Percentiles rank a stretch among this genome's conserved stretches.
Conservation (phyloP, 2,113 vertebrate genomes). For the Otolemur garnettii region DNA sequence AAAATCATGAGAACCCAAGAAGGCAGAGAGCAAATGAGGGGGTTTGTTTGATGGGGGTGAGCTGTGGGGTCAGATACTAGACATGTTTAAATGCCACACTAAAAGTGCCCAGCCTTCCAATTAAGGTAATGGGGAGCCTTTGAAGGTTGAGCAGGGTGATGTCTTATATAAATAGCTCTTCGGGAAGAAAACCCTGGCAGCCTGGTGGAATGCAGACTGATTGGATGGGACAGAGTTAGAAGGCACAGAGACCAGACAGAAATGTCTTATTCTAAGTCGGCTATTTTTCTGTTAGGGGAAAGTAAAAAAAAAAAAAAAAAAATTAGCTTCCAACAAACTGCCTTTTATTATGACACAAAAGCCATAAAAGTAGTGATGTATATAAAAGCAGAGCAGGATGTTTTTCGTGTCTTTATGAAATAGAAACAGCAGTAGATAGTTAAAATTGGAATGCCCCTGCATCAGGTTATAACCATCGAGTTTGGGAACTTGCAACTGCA, state of each 20-base stretch:
- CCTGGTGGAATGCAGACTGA: background rate
- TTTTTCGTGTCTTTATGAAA: slow-evolving; percentile 81
- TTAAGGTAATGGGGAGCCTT: background rate
- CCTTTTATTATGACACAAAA: slow-evolving; percentile 81
- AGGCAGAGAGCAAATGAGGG: background rate
- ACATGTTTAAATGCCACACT: background rate
- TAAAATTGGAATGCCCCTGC: slow-evolving; percentile 74
- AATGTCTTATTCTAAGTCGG: slow-evolving; percentile 68
- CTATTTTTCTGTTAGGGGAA: slow-evolving; percentile 49
- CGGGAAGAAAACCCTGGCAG: background rate
- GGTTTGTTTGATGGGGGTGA: background rate
- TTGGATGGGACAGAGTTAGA: slow-evolving; percentile 7
- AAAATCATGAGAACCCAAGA: background rate
- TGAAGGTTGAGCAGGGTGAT: background rate
- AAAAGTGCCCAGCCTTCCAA: background rate
- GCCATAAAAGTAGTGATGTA: slow-evolving; percentile 80
- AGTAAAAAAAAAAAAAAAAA: background rate
- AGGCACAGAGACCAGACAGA: slow-evolving; percentile 38
- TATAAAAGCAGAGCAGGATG: slow-evolving; percentile 72
- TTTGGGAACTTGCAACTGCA: slow-evolving; percentile 67
- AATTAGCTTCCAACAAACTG: slow-evolving; percentile 60
- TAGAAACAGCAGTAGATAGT: slow-evolving; percentile 78
- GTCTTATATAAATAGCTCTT: slow-evolving; percentile 34
- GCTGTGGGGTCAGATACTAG: background rate
- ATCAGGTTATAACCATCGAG: slow-evolving; percentile 77